phyloP scores from a whole-genome alignment of 1,140 invertebrate species.

The Manduca sexta region DNA sequence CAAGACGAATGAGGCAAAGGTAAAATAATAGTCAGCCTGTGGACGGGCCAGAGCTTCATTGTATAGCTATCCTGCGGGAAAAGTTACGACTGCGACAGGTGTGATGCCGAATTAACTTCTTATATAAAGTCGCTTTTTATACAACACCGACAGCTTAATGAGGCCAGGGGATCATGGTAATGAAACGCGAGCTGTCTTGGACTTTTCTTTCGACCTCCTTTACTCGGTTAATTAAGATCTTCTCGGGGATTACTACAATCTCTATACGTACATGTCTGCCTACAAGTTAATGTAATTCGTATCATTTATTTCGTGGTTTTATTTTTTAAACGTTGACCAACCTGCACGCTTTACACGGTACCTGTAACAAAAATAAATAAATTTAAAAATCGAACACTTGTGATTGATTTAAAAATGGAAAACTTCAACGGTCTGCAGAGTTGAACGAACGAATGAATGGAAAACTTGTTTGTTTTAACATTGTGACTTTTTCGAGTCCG shows the following conservation, averaged over 20 bases:
- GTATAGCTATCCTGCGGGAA: slow-evolving; percentile 54
- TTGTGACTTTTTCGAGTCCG: slow-evolving; percentile 19
- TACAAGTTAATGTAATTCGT: slow-evolving; percentile 11
- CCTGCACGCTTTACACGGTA: slow-evolving; percentile 29
- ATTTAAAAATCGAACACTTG: slow-evolving; percentile 16
- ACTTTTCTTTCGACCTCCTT: slow-evolving; percentile 34
- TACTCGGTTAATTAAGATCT: slow-evolving; percentile 37
- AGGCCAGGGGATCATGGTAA: slow-evolving; percentile 49
- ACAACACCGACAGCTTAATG: slow-evolving; percentile 56
- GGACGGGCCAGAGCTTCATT: slow-evolving; percentile 54
- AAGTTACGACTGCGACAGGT: slow-evolving; percentile 70
- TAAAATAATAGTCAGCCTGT: slow-evolving; percentile 42
- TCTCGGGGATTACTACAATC: slow-evolving; percentile 27
- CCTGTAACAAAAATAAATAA: slow-evolving; percentile 37
- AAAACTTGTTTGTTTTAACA: slow-evolving; percentile 23
- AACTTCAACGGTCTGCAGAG: slow-evolving; percentile 21
- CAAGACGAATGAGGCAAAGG: slow-evolving; percentile 36
- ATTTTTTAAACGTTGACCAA: slow-evolving; percentile 30
- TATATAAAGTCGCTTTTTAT: slow-evolving; percentile 65
- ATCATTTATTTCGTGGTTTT: slow-evolving; percentile 15
- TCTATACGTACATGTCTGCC: slow-evolving; percentile 10
- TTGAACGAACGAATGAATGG: slow-evolving; percentile 10
- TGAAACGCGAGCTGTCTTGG: slow-evolving; percentile 36
- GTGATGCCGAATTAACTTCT: slow-evolving; percentile 68
- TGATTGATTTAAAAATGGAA: slow-evolving; percentile 17